A percentile compares a stretch with the other conserved stretches of the same genome.
phyloP scores from a whole-genome alignment of 2,113 vertebrate genomes.

The Chaetodon trifascialis region DNA sequence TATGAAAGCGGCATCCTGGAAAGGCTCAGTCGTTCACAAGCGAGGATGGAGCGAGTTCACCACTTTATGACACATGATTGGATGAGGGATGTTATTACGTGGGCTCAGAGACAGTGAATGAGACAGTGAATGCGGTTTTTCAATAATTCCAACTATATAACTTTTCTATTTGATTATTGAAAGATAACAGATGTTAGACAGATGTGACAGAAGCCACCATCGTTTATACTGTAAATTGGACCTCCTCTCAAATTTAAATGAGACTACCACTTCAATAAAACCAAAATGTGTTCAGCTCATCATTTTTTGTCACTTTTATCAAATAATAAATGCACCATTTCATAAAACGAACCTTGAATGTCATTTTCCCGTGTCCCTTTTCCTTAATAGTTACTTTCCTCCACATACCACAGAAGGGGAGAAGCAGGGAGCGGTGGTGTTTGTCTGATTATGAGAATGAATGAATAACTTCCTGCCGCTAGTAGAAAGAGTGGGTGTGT shows the following conservation, averaged over 20 bases:
- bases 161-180: neutral
- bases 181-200: neutral
- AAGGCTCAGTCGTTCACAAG: too few species aligned
- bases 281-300: too few species aligned
- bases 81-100: too few species aligned
- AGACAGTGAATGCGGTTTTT: too few species aligned
- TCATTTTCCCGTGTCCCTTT: neutral
- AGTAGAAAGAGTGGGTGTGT: constrained; percentile 48
- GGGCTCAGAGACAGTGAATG: too few species aligned
- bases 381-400: neutral
- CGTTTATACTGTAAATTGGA: neutral
- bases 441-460: constrained; percentile 68
- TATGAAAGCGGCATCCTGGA: too few species aligned
- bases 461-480: constrained; percentile 78
- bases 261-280: neutral
- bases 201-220: neutral
- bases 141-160: too few species aligned
- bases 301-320: neutral
- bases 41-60: too few species aligned
- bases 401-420: constrained; percentile 43
- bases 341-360: neutral
- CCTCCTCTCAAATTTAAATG: neutral
- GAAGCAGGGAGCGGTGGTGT: constrained; percentile 52
- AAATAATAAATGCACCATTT: neutral
- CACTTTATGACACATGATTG: too few species aligned